Conservation (phyloP, 2,113 vertebrate genomes). For the Helogale parvula region DNA sequence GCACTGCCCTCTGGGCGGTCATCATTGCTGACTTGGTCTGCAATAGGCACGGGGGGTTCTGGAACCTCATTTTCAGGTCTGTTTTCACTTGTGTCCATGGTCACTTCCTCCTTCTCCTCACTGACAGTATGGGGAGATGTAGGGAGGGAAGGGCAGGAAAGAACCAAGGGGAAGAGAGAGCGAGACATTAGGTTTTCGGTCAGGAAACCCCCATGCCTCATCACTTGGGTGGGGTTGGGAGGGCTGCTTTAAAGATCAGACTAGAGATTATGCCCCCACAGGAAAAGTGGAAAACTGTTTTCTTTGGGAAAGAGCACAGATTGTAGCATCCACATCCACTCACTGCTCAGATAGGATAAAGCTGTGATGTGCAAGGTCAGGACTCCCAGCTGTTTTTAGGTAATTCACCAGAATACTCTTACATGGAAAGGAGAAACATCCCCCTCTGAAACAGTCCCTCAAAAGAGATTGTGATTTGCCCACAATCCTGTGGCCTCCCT, state of each 20-base stretch:
- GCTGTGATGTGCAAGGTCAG: background rate
- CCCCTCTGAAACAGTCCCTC: conserved; percentile 7
- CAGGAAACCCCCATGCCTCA: conserved; percentile 46
- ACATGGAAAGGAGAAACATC: background rate
- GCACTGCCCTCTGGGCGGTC: conserved; percentile 74
- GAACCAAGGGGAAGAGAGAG: conserved; percentile 80
- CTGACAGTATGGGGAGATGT: conserved; percentile 77
- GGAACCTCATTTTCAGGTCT: conserved; percentile 82
- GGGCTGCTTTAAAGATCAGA: conserved; percentile 42
- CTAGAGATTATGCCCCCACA: background rate
- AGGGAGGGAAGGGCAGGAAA: conserved; percentile 78
- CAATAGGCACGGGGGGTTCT: conserved; percentile 73
- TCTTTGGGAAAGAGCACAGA: background rate
- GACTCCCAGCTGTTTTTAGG: background rate
- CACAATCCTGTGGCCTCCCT: background rate
- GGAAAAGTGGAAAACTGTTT: conserved; percentile 20
- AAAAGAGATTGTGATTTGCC: background rate
- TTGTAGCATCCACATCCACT: background rate
- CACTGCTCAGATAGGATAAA: conserved; percentile 20
- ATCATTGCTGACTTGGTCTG: conserved; percentile 77
- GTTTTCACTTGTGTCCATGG: conserved; percentile 84
- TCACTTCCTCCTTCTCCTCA: conserved; percentile 85
- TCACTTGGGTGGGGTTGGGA: conserved; percentile 37
- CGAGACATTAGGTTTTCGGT: conserved; percentile 62
- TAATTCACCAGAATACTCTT: conserved; percentile 15